Base-by-base conservation (phyloP, 2,888 invertebrate genomes). In the Acleris laterana region DNA sequence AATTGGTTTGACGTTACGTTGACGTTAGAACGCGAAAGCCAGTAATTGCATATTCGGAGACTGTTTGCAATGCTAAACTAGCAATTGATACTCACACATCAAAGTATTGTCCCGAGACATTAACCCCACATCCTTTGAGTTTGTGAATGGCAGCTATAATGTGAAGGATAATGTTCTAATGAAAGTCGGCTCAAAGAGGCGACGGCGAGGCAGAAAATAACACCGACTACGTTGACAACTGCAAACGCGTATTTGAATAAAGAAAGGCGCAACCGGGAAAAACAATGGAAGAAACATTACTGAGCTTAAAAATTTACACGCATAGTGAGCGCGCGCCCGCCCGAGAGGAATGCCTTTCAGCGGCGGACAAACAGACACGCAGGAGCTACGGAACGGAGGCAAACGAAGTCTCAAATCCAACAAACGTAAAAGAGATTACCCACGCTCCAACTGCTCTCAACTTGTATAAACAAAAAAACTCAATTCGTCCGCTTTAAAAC, bases 401-500 rank as follows among this genome's bases (percentile, higher is more conserved):
- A 90, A 89, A 88, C 87, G 81, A 83, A 85, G 81, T 81, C 87
- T 88, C 87, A 85, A 88, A 89, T 87, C 86, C 84, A 85, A 89
- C 90, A 88, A 89, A 89, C 89, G 88, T 83, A 88, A 91, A 91
- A 87, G 88, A 90, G 90, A 92, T 92, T 93, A 92, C 89, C 86
- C 77, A 83, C 87, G 90, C 89, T 89, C 88, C 86, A 85, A 87
- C 89, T 90, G 90, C 82, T 87, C 84, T 83, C 86, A 88, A 90
- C 89, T 91, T 91, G 88, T 86, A 90, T 85, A 90, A 89, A 90
- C 89, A 92, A 90, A 92, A 79, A 90, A 84, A 72, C 87, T 82
- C 85, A 86, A 90, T 87, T 89, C 83, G 84, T 80, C 82, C 74
- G 88, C 80, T 90, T 88, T 87, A 88, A 87, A 90, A 88, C 85